Evolutionary conservation across 2,113 vertebrate species (phyloP), one percentile per base, ranked within the genome.

Genomic region (Sigmodon hispidus): DNA sequence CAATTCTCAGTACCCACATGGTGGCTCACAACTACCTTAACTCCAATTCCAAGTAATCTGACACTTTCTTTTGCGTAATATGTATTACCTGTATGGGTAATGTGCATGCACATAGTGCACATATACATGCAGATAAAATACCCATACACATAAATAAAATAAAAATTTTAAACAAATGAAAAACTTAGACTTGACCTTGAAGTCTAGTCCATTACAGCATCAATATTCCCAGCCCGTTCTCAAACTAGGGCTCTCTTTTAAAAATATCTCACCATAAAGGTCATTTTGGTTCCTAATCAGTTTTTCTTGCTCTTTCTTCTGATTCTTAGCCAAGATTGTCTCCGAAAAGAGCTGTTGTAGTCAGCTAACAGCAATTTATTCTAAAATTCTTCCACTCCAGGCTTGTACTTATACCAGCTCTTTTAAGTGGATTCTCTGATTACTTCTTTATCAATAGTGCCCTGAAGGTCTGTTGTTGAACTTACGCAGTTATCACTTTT

Each of bases 251-350:
- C 34, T 80, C 8, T 55, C 48, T 79, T 79, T 79, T 52, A 52
- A 79, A 79, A 22, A 34, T 48, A 52, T 52, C 86, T 75, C 7
- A 43, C 69, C 67, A 81, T 94, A 57, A 22, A 0, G 22, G 26
- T 94, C 19, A 94, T 67, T 87, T 65, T 90, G n/a, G 7, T 87
- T 36, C 94, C 87, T 90, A 73, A 65, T 95, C 72, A 17, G 70
- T 1, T 87, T 26, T 95, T 92, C 73, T 70, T 70, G 16, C 26
- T 45, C 80, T 90, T 19, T 73, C 17, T 48, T 45, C 10, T 76
- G 73, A 76, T 48, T 76, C 73, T 48, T 48, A 76, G 43, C 24
- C 26, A 76, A 29, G 75, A 34, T 50, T 77, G 45, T 77, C 31
- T 48, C 50, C 3, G 0, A 15, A 77, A 19, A 17, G 15, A 50